phyloP scores from a whole-genome alignment of 2,888 invertebrate genomes.

The Archips crataeganus region DNA sequence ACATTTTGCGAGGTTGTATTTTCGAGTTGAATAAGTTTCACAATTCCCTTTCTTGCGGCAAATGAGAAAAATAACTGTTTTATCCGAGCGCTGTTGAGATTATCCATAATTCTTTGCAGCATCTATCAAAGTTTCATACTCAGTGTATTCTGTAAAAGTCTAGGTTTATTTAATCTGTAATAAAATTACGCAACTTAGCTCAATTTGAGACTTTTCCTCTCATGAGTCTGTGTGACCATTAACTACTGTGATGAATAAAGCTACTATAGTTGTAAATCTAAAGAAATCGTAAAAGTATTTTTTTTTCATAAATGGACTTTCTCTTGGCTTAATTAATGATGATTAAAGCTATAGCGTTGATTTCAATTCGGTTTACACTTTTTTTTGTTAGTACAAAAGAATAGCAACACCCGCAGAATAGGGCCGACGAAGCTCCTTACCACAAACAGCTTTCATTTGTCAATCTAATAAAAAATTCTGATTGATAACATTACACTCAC shows the following conservation, averaged over 20 bases:
- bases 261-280: too few relatives aligned
- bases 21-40: not conserved
- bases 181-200: too few relatives aligned
- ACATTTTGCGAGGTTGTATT: slow-evolving; percentile 6
- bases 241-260: too few relatives aligned
- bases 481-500: slow-evolving; percentile 15
- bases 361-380: too few relatives aligned
- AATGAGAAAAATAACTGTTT: slow-evolving; percentile 11
- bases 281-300: too few relatives aligned
- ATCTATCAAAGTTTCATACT: not conserved
- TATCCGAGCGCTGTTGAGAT: not conserved
- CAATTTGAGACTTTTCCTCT: too few relatives aligned
- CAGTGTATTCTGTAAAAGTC: not conserved
- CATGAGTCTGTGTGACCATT: too few relatives aligned
- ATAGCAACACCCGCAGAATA: not conserved
- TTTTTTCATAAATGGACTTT: too few relatives aligned
- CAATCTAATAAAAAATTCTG: not conserved
- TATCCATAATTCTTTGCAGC: not conserved
- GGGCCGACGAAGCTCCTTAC: not conserved
- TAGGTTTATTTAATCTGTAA: too few relatives aligned
- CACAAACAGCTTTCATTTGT: not conserved
- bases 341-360: too few relatives aligned
- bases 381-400: not conserved
- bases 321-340: too few relatives aligned
- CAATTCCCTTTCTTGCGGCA: slow-evolving; percentile 7